Base-by-base conservation (phyloP, 2,113 vertebrate species). In the Saimiri boliviensis region DNA sequence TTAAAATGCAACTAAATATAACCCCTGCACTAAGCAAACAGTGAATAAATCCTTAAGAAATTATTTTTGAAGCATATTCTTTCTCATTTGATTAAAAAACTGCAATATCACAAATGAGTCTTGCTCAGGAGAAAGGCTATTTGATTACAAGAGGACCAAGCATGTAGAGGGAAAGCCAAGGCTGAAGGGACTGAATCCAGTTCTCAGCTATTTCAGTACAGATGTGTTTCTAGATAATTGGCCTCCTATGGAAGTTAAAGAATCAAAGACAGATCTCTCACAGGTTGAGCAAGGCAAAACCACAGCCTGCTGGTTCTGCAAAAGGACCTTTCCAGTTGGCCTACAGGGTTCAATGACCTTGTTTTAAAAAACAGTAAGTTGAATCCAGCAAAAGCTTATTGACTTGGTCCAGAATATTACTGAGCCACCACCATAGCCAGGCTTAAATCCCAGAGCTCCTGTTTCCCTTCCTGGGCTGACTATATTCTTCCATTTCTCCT, bases 1-100 rank as follows among this genome's bases (percentile, higher is more conserved):
- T 97, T 83, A 94, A 92, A 97, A 45, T 73, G 54, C 52, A 23
- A 40, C 87, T 96, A 96, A 95, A 91, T 95, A 94, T 76, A 97
- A 77, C 40, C 91, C n/a, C 0, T 63, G 8, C 30, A n/a, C 87
- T 91, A 45, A 86, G 45, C 71, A 82, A 95, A 95, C 52, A 91
- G 80, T 92, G 88, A 92, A 63, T 82, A 97, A 83, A 97, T 90
- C 58, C 86, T 89, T 63, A 58, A 97, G 92, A 96, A 94, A 95
- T 92, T 89, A 86, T 87, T 94, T 86, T 52, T 68, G 80, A 88
- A 77, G 42, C 56, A 85, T 66, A 40, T 71, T 52, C 70, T 42
- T 90, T 76, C 60, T 66, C 27, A 81, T 70, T 58, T 40, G 89
- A 93, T 94, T 77, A 90, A 84, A 74, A 81, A 89, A 58, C 7